Evolutionary conservation across 2,888 invertebrate species (phyloP), one percentile per base, ranked within the genome.

Genomic region (Amblyteles armatorius): DNA sequence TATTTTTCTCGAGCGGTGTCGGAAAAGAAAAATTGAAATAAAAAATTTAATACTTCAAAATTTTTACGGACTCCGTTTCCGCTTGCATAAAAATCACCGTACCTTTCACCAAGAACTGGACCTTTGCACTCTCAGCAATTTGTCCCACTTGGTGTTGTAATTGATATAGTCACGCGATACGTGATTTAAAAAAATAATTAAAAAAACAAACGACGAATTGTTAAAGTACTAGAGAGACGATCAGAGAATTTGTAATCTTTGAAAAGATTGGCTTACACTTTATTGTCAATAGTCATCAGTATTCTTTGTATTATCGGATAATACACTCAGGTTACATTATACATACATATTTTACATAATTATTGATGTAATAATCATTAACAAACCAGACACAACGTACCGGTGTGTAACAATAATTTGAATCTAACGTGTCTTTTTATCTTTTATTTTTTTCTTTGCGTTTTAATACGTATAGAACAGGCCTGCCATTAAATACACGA

Each of bases 321-420:
- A 92, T 92, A 94, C 92, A 93, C 89, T 92, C 91, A 94, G 92
- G 91, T 92, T 93, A 93, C 91, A 92, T 90, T 93, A 88, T 93
- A 94, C 92, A 93, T 93, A 93, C 93, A 94, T 93, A 93, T 93
- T 93, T 94, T 93, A 93, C 93, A 94, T 92, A 91, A 91, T 91
- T 89, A 87, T 90, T 89, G 88, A 90, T 90, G 88, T 90, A 91
- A 91, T 92, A 92, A 91, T 92, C 88, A 92, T 91, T 92, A 93
- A 93, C 92, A 92, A 93, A 93, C 91, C 93, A 93, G 91, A 91
- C 88, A 89, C 78, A 76, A 63, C 77, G 87, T 88, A 89, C 87
- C 90, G 90, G 91, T 85, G 88, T 90, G 90, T 93, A 93, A 93
- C 92, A 91, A 92, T 91, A 89, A 89, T 87, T 86, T 77, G 40